Conservation (phyloP, 2,113 vertebrate genomes). For the Cercocebus atys region DNA sequence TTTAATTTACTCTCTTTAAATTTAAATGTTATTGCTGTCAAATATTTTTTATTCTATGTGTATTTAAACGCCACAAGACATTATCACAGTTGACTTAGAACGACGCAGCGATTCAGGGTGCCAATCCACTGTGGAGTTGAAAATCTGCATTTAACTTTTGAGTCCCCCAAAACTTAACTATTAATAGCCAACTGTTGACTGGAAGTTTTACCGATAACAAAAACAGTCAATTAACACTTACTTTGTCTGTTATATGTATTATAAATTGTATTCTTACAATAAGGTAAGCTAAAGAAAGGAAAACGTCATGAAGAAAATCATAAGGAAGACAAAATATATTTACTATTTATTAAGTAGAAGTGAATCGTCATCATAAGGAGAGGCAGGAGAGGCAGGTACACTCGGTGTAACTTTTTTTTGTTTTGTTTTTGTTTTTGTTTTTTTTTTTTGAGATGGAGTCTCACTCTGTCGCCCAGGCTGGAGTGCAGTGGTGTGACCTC, state of each 20-base stretch:
- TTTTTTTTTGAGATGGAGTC: too few species aligned
- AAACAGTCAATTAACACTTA: not conserved
- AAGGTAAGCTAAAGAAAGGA: too few species aligned
- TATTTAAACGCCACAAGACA: not conserved
- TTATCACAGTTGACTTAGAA: not conserved
- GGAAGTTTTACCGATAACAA: not conserved
- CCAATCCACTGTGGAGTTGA: not conserved
- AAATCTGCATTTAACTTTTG: not conserved
- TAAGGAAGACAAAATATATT: too few species aligned
- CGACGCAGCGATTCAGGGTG: not conserved
- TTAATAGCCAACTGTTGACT: not conserved
- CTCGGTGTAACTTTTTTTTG: too few species aligned
- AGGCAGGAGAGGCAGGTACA: too few species aligned
- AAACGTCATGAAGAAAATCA: too few species aligned
- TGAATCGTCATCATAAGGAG: too few species aligned
- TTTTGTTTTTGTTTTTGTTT: too few species aligned
- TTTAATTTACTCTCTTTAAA: not conserved
- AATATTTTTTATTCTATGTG: not conserved
- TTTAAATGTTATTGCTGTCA: not conserved
- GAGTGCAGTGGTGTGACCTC: too few species aligned
- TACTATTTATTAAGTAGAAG: too few species aligned
- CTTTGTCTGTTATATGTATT: not conserved
- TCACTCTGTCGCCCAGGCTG: too few species aligned
- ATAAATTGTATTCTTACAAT: not conserved
- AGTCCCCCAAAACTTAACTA: not conserved